Conservation (phyloP, 2,797 vertebrate species). For the Chromis chromis region DNA sequence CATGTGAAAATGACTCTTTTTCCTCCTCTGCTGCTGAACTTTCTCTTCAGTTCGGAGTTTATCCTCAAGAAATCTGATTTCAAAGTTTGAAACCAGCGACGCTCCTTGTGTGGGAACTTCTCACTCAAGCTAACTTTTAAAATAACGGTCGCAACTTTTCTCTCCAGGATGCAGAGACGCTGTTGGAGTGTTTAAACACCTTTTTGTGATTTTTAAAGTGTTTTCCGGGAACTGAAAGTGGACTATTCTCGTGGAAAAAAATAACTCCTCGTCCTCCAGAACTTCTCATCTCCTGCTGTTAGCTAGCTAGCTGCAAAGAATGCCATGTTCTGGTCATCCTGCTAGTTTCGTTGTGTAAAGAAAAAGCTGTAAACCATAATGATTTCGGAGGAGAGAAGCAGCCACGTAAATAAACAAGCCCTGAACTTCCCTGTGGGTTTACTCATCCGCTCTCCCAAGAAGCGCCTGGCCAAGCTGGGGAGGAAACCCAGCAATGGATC, state of each 20-base stretch:
- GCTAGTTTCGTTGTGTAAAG: slow-evolving; percentile 21
- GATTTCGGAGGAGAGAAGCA: slow-evolving; percentile 85
- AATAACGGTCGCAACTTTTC: background rate
- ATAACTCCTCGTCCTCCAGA: background rate
- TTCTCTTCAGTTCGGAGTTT: slow-evolving; percentile 26
- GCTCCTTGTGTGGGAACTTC: slow-evolving; percentile 17
- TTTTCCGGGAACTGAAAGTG: background rate
- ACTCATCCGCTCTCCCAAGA: slow-evolving; percentile 85
- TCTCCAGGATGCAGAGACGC: background rate
- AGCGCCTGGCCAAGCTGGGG: slow-evolving; percentile 81
- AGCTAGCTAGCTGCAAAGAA: slow-evolving; percentile 9
- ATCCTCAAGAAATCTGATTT: slow-evolving; percentile 2
- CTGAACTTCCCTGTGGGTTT: slow-evolving; percentile 83
- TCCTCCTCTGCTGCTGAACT: background rate
- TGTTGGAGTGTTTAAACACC: background rate
- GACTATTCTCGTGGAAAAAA: background rate
- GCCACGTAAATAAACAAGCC: slow-evolving; percentile 76
- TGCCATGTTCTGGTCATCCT: slow-evolving; percentile 1
- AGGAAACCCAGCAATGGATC: slow-evolving; percentile 87
- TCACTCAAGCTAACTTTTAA: background rate
- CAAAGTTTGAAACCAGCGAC: slow-evolving; percentile 18
- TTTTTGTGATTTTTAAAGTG: background rate
- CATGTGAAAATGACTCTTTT: background rate
- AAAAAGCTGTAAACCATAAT: slow-evolving; percentile 60
- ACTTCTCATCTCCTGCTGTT: background rate